Evolutionary conservation across 2,113 vertebrate species (phyloP), one percentile per base, ranked within the genome.

Genomic region (Laterallus jamaicensis): DNA sequence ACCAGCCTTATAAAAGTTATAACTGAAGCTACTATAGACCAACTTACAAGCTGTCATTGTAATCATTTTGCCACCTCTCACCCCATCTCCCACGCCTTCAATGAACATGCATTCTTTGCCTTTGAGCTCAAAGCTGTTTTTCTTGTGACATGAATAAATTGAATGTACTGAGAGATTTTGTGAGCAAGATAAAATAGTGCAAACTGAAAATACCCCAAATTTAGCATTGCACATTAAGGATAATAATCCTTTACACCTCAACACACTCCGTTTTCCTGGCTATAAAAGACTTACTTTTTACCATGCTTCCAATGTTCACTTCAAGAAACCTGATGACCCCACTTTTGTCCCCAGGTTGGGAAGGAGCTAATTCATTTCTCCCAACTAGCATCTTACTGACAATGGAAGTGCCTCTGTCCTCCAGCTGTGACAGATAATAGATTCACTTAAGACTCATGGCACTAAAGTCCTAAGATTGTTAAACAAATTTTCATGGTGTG

Each of bases 401-500:
- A 2, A 64, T 52, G 1, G 21, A 75, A 74, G 52, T 37, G n/a
- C 49, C 82, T 97, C 92, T 75, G 55, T 92, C 84, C 70, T 88
- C 64, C 19, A 12, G 8, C 58, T 37, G 35, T 35, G 29, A 78
- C 39, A 92, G 64, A 95, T 70, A 92, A 90, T 20, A 77, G 32
- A 50, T 63, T 37, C 6, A 13, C 68, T 49, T 81, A 77, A 42
- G 40, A 31, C 29, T 67, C 76, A 79, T 11, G 35, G 37, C 82
- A 56, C 58, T 37, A 31, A 29, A 84, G 81, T 49, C 58, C 64
- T 68, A 55, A 75, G 47, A 58, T 4, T 17, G 40, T 91, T 96
- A 78, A 95, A 92, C 21, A 68, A 52, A 88, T 96, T 96, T 97
- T 83, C 93, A 93, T 42, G 81, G 91, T 60, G 73, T 78, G 75